Conservation (phyloP, 2,888 invertebrate genomes). For the Polydrusus pterygomalis region DNA sequence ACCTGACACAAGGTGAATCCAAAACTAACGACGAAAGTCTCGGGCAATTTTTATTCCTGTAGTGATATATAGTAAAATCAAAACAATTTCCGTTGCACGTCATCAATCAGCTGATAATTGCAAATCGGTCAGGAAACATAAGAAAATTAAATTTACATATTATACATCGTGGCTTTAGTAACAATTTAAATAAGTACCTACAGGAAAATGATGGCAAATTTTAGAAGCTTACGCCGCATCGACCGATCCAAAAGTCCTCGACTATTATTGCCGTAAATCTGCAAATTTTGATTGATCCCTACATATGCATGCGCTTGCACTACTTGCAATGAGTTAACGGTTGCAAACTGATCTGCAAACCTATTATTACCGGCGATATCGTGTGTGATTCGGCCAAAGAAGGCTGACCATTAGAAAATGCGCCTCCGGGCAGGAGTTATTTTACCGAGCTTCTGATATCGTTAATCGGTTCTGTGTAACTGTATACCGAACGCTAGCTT, state of each 20-base stretch:
- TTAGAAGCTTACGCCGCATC: no score
- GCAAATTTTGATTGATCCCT: slow-evolving; percentile 36
- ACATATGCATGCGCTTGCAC: slow-evolving; percentile 43
- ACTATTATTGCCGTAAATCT: background rate
- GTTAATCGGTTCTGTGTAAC: slow-evolving; percentile 51
- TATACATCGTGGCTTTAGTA: no score
- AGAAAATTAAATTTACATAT: no score
- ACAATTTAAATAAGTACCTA: no score
- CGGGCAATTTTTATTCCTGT: no score
- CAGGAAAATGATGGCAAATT: no score
- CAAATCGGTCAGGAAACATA: no score
- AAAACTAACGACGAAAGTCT: no score
- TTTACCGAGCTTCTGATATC: slow-evolving; percentile 54
- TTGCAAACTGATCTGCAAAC: slow-evolving; percentile 52
- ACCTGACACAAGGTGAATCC: no score
- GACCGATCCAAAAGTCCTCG: background rate
- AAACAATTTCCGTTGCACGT: no score
- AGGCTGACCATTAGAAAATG: slow-evolving; percentile 53
- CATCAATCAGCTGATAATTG: no score
- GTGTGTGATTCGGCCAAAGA: slow-evolving; percentile 51
- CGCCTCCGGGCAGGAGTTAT: slow-evolving; percentile 47
- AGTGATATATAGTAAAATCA: no score
- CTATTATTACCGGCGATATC: slow-evolving; percentile 52
- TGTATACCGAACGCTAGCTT: slow-evolving; percentile 51
- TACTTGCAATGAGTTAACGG: slow-evolving; percentile 50